A percentile compares a stretch with the other conserved stretches of the same genome.
Conservation (phyloP, 2,113 vertebrate genomes). For the Aspidoscelis tigris region DNA sequence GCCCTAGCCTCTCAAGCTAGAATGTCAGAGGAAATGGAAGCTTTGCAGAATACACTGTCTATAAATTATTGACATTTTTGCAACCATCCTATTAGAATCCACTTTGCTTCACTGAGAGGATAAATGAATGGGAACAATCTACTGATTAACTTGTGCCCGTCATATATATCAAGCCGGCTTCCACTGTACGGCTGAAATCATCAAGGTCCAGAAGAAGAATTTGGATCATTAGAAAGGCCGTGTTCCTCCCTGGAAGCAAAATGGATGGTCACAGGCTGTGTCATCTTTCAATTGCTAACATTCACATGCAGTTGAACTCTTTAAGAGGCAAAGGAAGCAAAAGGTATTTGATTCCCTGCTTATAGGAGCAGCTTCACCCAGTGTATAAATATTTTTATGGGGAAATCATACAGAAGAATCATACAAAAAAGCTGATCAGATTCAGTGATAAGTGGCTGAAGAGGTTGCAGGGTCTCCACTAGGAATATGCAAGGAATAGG, state of each 20-base stretch:
- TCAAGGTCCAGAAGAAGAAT: slow-evolving; percentile 22
- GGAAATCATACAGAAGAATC: neutral
- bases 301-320: slow-evolving; percentile 20
- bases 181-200: neutral
- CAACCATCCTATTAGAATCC: slow-evolving; percentile 23
- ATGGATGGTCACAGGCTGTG: neutral
- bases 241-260: slow-evolving; percentile 18
- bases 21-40: slow-evolving; percentile 37
- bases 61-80: slow-evolving; percentile 41
- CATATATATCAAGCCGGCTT: slow-evolving; percentile 1
- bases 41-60: slow-evolving; percentile 30
- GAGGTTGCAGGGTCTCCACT: too few relatives aligned
- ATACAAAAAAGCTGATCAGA: too few relatives aligned
- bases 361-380: neutral
- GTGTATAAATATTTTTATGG: neutral
- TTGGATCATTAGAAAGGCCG: slow-evolving; percentile 23
- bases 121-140: slow-evolving; percentile 14
- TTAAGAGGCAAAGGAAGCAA: neutral
- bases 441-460: neutral
- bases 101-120: slow-evolving; percentile 12
- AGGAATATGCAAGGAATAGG: too few relatives aligned
- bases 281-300: neutral
- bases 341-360: neutral
- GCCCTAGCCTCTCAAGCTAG: slow-evolving; percentile 22
- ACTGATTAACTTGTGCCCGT: slow-evolving; percentile 13